Percentiles rank a stretch among this genome's conserved stretches.
Evolutionary conservation across 2,888 invertebrate species (phyloP).

Genomic region (Eilema depressum): DNA sequence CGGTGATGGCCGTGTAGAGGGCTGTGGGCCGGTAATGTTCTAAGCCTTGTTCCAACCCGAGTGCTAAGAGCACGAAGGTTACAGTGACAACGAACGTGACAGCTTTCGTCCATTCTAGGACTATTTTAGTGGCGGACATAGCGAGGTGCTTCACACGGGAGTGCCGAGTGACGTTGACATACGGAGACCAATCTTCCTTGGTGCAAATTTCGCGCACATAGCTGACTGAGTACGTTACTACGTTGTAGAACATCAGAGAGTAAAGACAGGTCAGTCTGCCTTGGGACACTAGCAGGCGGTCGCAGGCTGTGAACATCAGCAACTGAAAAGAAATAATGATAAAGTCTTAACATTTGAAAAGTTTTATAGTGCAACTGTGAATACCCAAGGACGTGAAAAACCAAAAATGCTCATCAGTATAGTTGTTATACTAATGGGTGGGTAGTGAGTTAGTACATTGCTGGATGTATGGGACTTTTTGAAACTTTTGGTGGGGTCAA

Average conservation of each 20-base stretch:
- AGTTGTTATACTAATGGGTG: too few species aligned
- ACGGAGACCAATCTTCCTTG: slow-evolving; percentile 93
- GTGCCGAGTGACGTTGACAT: slow-evolving; percentile 91
- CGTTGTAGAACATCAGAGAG: slow-evolving; percentile 94
- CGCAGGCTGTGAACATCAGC: slow-evolving; percentile 91
- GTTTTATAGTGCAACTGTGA: background rate
- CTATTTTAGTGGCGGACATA: slow-evolving; percentile 93
- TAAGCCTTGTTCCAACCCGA: slow-evolving; percentile 91
- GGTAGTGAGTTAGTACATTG: background rate
- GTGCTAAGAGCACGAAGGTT: slow-evolving; percentile 91
- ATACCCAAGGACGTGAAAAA: background rate
- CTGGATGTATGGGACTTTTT: background rate
- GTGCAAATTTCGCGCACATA: slow-evolving; percentile 91
- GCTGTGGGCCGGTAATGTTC: slow-evolving; percentile 91
- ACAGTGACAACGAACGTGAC: slow-evolving; percentile 93
- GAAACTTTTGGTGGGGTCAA: background rate
- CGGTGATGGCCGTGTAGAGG: slow-evolving; percentile 89
- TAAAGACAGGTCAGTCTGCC: slow-evolving; percentile 90
- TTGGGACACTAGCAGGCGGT: slow-evolving; percentile 88
- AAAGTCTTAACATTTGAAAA: background rate
- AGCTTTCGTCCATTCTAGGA: slow-evolving; percentile 93
- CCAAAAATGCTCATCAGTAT: background rate
- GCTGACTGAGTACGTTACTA: slow-evolving; percentile 91
- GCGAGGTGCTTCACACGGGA: slow-evolving; percentile 92
- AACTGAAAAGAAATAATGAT: slow-evolving; percentile 84